A percentile compares a stretch with the other conserved stretches of the same genome.
These are phyloP conservation scores for Telmatherina bonti DNA, from an alignment of 2,797 vertebrate genomes.

Conservation along the genomic window DNA sequence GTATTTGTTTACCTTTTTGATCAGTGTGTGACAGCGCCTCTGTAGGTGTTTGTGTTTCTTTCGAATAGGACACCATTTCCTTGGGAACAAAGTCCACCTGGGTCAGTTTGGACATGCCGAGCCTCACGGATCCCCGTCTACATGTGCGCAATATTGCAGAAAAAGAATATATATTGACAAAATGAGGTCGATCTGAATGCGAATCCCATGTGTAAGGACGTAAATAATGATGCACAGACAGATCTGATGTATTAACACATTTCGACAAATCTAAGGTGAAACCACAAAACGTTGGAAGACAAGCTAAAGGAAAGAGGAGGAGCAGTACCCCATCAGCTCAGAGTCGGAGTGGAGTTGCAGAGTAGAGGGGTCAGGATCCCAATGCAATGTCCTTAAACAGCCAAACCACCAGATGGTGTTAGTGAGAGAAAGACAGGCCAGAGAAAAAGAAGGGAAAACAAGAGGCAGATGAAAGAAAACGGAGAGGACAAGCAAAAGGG, in stretches of 20 bases:
- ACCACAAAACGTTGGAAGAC: constrained; percentile 66
- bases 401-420: constrained; percentile 92
- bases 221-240: constrained; percentile 57
- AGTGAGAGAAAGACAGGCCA: constrained; percentile 77
- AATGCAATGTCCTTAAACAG: constrained; percentile 99
- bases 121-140: constrained; percentile 92
- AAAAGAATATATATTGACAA: constrained; percentile 19
- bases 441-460: constrained; percentile 39
- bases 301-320: constrained; percentile 85
- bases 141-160: background rate
- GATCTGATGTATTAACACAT: constrained; percentile 51
- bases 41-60: constrained; percentile 95
- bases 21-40: constrained; percentile 86
- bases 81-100: constrained; percentile 96
- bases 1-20: constrained; percentile 69
- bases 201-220: constrained; percentile 42
- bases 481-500: constrained; percentile 38
- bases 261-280: constrained; percentile 69
- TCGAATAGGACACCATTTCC: constrained; percentile 94
- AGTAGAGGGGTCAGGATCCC: constrained; percentile 99
- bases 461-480: constrained; percentile 55
- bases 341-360: constrained; percentile 99
- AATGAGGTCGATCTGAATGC: constrained; percentile 8
- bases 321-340: constrained; percentile 99
- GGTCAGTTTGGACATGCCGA: constrained; percentile 96